Base-by-base conservation (phyloP, 2,888 invertebrate genomes). In the Lacanobia oleracea region DNA sequence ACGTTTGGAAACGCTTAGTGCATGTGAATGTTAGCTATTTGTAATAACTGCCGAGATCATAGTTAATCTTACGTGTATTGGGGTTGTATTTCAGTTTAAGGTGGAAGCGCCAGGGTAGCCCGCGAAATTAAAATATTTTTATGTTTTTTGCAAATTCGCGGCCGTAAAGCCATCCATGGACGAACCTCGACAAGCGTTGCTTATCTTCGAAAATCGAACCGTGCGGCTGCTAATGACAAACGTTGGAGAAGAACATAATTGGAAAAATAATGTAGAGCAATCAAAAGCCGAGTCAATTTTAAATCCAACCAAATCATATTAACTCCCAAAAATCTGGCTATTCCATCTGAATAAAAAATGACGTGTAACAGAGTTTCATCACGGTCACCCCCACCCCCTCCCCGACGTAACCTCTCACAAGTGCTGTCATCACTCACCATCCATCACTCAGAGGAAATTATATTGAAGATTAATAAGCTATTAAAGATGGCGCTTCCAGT, bases 361-460 rank as follows among this genome's bases (percentile, higher is more conserved):
- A 65, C 63, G 37, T 75, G 16, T 12, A 70, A 76, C 83, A 72
- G 71, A 67, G 70, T 72, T 79, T 56, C 64, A 70, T 72, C 69
- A 80, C 53, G 77, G 79, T 88, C 88, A 89, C 86, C 88, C 87
- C 87, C 89, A 2, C 33, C 33, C 6, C 33, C 87, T 87, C 88
- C 86, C 87, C 86, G 87, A 86, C 84, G 82, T 81, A 84, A 86
- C 88, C 88, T 86, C 85, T 82, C 84, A 73, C 77, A 77, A 83
- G 81, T 67, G 69, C 82, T 84, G 84, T 85, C 91, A 91, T 90
- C 91, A 88, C 83, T 91, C 91, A 87, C 87, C 92, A 93, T 94
- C 94, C 90, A 94, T 94, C 94, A 94, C 86, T 74, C 74, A 57
- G 75, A 88, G 92, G 93, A 93, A 93, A 94, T 94, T 94, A 93